Evolutionary conservation across 30 jellyfish, hydroid and myxozoan genomes (phyloP), one percentile per base, ranked within the genome.

Genomic region (Pelagia noctiluca): DNA sequence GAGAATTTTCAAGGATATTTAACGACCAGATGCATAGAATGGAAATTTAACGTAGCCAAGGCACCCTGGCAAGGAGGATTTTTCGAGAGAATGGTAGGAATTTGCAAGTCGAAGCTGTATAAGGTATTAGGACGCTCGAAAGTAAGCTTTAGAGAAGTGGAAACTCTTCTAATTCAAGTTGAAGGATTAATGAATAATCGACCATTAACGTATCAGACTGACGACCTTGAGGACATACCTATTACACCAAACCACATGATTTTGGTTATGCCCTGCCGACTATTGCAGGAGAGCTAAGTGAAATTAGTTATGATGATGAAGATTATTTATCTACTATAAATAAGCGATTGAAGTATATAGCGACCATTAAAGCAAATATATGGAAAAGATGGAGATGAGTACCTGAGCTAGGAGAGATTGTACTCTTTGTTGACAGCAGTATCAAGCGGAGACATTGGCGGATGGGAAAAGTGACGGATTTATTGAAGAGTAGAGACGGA

Each of bases 1-100:
- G 82, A 52, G 69, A 48, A 75, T 7, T 25, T 75, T 60, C 83
- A 85, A 63, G 79, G 88, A 1, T 85, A 23, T 36, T 46, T 73
- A 46, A 50, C 86, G 62, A 22, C 84, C 29, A 49, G 30, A 46
- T 13, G 71, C 10, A 70, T 81, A 48, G 54, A 81, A 21, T 70
- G 84, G 84, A 50, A 2, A 47, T 81, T 66, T 67, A 81, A 48
- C 47, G 77, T 81, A 11, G 75, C 85, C 67, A 66, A 66, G 35
- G 84, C 91, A 49, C 91, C 85, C 25, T 81, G 91, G 91, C 78
- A 70, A 70, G 91, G 84, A 25, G 91, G 91, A 2, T 65, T 57
- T 67, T 84, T 54, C 62, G 84, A 74, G 75, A 74, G 90, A 64
- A 16, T 85, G 69, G 84, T 75, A 0, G 89, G 95, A 50, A 72